A percentile compares a stretch with the other conserved stretches of the same genome.
Evolutionary conservation across 2,888 invertebrate species (phyloP).

Genomic region (Tipula confusa): DNA sequence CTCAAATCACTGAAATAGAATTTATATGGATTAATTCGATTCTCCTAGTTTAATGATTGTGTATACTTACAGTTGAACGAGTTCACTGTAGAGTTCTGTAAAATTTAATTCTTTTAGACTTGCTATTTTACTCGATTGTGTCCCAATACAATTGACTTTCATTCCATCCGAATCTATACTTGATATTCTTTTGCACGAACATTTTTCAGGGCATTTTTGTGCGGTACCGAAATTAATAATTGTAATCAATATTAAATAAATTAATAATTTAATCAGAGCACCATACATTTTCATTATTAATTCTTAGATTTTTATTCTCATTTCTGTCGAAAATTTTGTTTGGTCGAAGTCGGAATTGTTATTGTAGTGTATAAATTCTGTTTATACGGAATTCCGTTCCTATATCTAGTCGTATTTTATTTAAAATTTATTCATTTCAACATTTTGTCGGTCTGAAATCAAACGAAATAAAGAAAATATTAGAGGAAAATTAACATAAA

Average conservation of each 20-base stretch:
- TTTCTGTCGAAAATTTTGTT: not conserved
- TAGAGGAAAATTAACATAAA: not conserved
- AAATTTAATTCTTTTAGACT: conserved; percentile 45
- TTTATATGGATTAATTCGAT: not conserved
- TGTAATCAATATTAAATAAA: conserved; percentile 1
- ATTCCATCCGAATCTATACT: conserved; percentile 42
- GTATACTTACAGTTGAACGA: conserved; percentile 43
- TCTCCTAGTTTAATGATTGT: not conserved
- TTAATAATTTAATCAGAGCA: conserved; percentile 28
- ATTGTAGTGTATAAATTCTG: not conserved
- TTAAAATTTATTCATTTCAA: not conserved
- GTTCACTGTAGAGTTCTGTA: conserved; percentile 42
- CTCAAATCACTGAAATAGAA: conserved; percentile 65
- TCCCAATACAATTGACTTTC: conserved; percentile 45
- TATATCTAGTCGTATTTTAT: not conserved
- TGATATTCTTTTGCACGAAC: conserved; percentile 42
- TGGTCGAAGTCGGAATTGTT: not conserved
- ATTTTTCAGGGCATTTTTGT: conserved; percentile 42
- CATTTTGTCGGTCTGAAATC: conserved; percentile 6
- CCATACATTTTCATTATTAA: conserved; percentile 29
- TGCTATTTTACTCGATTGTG: conserved; percentile 41
- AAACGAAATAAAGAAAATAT: not conserved
- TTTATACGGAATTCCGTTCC: not conserved
- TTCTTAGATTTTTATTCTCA: not conserved
- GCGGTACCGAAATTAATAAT: not conserved